Percentiles rank a stretch among this genome's conserved stretches.
Conservation (phyloP, 2,797 vertebrate species). For the Mustela erminea region DNA sequence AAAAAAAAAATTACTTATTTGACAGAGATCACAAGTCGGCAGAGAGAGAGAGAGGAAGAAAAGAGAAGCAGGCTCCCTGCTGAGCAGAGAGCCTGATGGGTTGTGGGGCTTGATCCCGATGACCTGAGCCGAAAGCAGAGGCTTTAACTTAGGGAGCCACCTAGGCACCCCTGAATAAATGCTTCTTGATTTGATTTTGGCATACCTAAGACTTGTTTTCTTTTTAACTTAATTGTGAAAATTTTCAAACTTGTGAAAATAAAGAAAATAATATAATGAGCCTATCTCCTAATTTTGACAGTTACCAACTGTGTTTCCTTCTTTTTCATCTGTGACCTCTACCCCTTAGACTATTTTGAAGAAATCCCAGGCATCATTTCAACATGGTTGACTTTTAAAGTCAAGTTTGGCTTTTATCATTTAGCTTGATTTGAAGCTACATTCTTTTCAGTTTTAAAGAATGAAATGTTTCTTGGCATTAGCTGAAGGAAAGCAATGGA, state of each 20-base stretch:
- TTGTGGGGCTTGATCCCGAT: too few relatives aligned
- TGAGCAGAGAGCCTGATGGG: too few relatives aligned
- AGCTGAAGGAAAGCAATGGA: neutral
- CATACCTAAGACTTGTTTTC: neutral
- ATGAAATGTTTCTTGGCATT: neutral
- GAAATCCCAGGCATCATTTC: neutral
- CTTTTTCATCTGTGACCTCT: neutral
- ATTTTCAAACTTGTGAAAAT: neutral
- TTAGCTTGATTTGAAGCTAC: neutral
- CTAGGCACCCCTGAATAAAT: neutral
- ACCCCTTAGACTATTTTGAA: neutral
- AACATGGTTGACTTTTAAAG: constrained; percentile 20
- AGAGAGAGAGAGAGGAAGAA: too few relatives aligned
- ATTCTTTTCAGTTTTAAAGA: constrained; percentile 10
- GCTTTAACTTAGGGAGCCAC: too few relatives aligned
- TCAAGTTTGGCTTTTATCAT: neutral
- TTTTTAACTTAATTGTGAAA: neutral
- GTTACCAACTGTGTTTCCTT: neutral
- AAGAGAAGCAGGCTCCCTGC: too few relatives aligned
- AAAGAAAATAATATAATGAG: neutral
- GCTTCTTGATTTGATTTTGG: neutral
- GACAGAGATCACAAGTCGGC: too few relatives aligned
- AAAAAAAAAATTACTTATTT: too few relatives aligned
- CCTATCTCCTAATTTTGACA: neutral
- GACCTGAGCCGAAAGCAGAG: too few relatives aligned